Evolutionary conservation across 2,113 vertebrate genomes (phyloP), one percentile per base, ranked within the genome.

Genomic region (Perccottus glenii): DNA sequence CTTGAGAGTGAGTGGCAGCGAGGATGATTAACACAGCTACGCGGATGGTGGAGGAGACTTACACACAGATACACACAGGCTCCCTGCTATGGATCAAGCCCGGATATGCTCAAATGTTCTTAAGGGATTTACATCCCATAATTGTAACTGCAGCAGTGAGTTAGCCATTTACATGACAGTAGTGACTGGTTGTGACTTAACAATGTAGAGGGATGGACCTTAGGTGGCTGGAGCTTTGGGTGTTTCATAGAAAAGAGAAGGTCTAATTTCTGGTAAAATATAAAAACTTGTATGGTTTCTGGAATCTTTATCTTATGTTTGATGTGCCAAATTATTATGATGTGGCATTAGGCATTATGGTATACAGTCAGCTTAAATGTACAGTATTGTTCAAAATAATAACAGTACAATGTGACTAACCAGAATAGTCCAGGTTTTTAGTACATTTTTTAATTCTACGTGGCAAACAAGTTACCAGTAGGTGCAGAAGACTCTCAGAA

Each of bases 121-220:
- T 85, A 86, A 73, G 75, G 68, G 88, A 87, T 87, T 89, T 89
- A 73, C 81, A 81, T 82, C 65, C 75, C 80, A 77, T 84, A 83
- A 85, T 84, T 85, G 80, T 75, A 77, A 83, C 73, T 61, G 60
- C 70, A 67, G 82, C 52, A 64, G 63, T 11, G 64, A 69, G 56
- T 77, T 76, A 60, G 71, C 48, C n/a, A 65, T 9, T 12, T 74
- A 67, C 46, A 68, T 64, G 67, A 46, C 77, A 70, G 66, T 5
- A 36, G 49, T 33, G 52, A 50, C 38, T 53, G 45, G 59, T 42
- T 61, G 6, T 36, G 9, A 14, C 9, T 16, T 74, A 69, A 80
- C 63, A 63, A 60, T 56, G 53, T 35, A 12, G 32, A 12, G 12
- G 45, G 46, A 60, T 60, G 46, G 38, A 36, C 11, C 47, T 70